Percentiles rank a stretch among this genome's conserved stretches.
phyloP scores from a whole-genome alignment of 2,113 vertebrate species.

The Gasterosteus aculeatus region DNA sequence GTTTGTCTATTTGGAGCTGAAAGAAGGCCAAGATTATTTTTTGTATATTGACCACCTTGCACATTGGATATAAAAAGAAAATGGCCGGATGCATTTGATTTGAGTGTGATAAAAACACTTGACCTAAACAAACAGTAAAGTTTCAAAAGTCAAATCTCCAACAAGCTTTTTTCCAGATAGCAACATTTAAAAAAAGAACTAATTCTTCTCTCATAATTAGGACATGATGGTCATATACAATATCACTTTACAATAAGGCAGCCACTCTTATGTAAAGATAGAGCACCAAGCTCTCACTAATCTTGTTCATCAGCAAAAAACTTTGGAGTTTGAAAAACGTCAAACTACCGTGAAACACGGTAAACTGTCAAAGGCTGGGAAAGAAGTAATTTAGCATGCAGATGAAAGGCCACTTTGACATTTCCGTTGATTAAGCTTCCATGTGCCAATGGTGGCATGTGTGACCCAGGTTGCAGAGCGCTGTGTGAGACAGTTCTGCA shows the following conservation, averaged over 20 bases:
- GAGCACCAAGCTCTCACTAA: neutral
- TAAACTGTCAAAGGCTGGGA: neutral
- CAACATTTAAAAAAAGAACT: neutral
- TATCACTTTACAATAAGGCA: neutral
- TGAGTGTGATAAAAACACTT: neutral
- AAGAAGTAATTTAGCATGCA: neutral
- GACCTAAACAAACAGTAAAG: neutral
- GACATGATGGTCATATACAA: neutral
- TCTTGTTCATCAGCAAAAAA: neutral
- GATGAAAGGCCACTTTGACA: neutral
- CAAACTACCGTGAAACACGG: neutral
- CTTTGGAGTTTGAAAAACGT: neutral
- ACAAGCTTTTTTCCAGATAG: neutral
- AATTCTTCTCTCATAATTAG: neutral
- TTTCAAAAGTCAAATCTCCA: neutral
- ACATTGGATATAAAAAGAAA: neutral
- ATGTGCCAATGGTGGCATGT: neutral
- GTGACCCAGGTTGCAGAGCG: neutral
- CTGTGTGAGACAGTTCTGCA: neutral
- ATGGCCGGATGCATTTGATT: neutral
- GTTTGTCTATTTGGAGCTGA: constrained; percentile 10
- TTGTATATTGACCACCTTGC: neutral
- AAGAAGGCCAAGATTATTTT: neutral
- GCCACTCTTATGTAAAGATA: neutral
- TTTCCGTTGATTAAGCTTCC: neutral